Evolutionary conservation across 2,113 vertebrate genomes (phyloP), one percentile per base, ranked within the genome.

Genomic region (Lophotis ruficrista): DNA sequence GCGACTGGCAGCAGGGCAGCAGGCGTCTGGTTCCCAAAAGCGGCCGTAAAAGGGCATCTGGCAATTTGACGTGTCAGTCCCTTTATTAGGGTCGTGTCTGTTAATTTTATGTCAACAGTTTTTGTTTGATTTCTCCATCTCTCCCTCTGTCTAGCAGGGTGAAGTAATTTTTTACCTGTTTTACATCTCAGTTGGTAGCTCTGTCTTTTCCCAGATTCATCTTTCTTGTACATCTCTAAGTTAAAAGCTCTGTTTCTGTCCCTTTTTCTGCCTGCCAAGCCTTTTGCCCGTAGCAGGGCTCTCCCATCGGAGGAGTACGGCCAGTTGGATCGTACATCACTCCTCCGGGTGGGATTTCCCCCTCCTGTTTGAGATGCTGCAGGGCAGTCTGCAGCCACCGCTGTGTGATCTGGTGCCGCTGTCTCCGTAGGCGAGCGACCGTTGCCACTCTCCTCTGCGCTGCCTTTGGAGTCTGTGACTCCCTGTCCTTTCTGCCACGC

Each of bases 371-470:
- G 45, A 38, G 79, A 13, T 79, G 62, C 64, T 84, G 31, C 69
- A n/a, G 57, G 54, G 25, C 69, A 31, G 10, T 22, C 51, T 66
- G 60, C 83, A 75, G 69, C 48, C 13, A 3, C 25, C 27, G 58
- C 14, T 37, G 0, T 57, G 33, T 9, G 9, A 6, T 17, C 33
- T 4, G 22, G 15, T 60, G 53, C 17, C 2, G 3, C 38, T 51
- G 14, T 31, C 25, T 30, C 51, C 2, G 0, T 0, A 4, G 70
- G 21, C 0, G 2, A 23, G 53, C 37, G 71, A 13, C 33, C 0
- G 10, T 24, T 66, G 66, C 56, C 41, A 1, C 71, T 65, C 20
- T 70, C 41, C 79, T 51, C 21, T 31, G 72, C 8, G 3, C 69
- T 45, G 37, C 61, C 28, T 70, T n/a, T 27, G 78, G 61, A 27